phyloP scores from a whole-genome alignment of 2,888 invertebrate species.

The Pyrochroa serraticornis region DNA sequence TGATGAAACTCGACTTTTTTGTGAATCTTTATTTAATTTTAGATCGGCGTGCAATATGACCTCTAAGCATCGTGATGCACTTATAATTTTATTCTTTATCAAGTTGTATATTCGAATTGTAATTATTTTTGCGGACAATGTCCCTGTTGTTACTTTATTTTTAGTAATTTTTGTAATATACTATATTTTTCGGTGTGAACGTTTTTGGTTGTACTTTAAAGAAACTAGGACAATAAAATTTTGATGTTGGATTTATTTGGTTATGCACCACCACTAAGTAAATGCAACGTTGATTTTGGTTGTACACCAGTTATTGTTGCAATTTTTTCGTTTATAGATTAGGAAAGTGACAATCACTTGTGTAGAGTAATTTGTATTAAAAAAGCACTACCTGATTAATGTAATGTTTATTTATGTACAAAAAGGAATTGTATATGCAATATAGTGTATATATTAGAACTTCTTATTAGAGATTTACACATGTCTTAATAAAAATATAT shows the following conservation, averaged over 20 bases:
- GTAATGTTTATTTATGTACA: conserved; percentile 43
- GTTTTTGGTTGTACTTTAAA: conserved; percentile 29
- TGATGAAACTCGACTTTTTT: not conserved
- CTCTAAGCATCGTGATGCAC: conserved; percentile 26
- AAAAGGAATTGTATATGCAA: conserved; percentile 43
- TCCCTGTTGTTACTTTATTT: conserved; percentile 29
- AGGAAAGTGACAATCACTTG: conserved; percentile 45
- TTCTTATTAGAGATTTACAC: conserved; percentile 33
- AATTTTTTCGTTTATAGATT: conserved; percentile 23
- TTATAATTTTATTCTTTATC: conserved; percentile 15
- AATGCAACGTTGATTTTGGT: conserved; percentile 20
- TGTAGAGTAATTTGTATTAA: conserved; percentile 42
- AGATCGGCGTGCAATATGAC: conserved; percentile 46
- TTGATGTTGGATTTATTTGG: conserved; percentile 32
- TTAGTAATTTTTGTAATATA: conserved; percentile 25
- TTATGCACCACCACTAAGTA: conserved; percentile 23
- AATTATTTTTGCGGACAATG: conserved; percentile 28
- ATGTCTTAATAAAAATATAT: conserved; percentile 26
- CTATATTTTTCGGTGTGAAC: conserved; percentile 30
- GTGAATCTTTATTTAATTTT: conserved; percentile 18
- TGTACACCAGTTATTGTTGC: conserved; percentile 23
- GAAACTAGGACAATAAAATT: conserved; percentile 33
- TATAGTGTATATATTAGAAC: conserved; percentile 40
- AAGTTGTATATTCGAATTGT: conserved; percentile 24
- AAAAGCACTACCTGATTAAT: conserved; percentile 39